These are phyloP conservation scores for Chascanopsetta lugubris DNA, from an alignment of 2,113 vertebrate species.

Conservation along the genomic window DNA sequence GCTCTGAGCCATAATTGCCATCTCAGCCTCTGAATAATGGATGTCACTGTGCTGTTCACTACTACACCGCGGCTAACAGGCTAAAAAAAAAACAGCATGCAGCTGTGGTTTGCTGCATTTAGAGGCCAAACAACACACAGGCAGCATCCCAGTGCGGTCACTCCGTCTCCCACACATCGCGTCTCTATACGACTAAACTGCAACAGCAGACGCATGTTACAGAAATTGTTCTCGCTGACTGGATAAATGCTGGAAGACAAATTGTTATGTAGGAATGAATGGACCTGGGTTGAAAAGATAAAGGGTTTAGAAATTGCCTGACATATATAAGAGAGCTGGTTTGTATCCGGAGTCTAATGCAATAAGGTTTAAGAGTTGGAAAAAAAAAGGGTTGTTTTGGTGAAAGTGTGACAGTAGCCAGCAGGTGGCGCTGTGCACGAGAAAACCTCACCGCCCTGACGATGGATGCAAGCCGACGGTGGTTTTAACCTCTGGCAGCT, in stretches of 20 bases:
- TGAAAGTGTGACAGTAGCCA: too few species aligned
- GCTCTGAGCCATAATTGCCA: slow-evolving; percentile 79
- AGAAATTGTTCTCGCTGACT: too few species aligned
- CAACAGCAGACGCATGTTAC: not conserved
- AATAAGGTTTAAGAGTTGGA: too few species aligned
- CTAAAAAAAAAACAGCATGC: slow-evolving; percentile 57
- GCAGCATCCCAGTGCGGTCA: not conserved
- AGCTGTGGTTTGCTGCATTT: slow-evolving; percentile 40
- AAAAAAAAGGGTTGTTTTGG: too few species aligned
- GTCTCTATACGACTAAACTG: not conserved
- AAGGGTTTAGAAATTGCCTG: too few species aligned
- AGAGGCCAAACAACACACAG: slow-evolving; percentile 20
- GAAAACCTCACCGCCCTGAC: too few species aligned
- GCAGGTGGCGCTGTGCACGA: too few species aligned
- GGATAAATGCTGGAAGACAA: not conserved
- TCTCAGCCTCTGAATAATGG: slow-evolving; percentile 79
- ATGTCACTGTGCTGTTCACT: slow-evolving; percentile 70
- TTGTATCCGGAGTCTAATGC: too few species aligned
- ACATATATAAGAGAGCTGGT: not conserved
- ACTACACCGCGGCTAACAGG: slow-evolving; percentile 61
- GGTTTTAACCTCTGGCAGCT: too few species aligned
- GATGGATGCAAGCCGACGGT: too few species aligned
- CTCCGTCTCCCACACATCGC: not conserved
- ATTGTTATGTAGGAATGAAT: not conserved
- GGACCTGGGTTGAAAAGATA: too few species aligned